Conservation (phyloP, 2,113 vertebrate genomes). For the Hystrix brachyura region DNA sequence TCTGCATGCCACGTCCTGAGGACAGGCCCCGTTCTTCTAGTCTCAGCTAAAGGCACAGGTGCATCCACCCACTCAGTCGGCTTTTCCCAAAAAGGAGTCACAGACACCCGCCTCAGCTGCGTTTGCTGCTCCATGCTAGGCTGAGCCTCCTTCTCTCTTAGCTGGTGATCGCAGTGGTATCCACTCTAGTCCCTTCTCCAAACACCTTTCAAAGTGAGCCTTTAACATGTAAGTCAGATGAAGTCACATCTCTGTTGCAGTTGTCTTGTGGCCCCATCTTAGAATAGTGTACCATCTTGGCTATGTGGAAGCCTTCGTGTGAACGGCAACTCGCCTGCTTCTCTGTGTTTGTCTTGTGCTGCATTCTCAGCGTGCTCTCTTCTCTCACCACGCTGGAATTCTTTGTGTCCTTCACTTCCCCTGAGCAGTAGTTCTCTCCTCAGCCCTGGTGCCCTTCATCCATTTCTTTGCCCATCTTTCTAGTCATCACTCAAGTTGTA, state of each 20-base stretch:
- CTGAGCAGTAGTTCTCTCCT: background rate
- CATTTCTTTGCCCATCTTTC: background rate
- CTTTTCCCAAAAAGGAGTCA: background rate
- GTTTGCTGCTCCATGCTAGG: background rate
- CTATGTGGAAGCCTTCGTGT: fast-evolving
- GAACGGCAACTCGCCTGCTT: background rate
- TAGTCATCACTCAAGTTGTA: background rate
- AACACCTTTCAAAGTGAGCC: background rate
- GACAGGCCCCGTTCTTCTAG: background rate
- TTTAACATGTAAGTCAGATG: background rate
- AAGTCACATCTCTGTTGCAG: background rate
- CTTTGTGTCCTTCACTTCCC: background rate
- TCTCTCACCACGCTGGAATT: background rate
- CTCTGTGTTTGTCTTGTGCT: background rate
- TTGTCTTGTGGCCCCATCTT: background rate
- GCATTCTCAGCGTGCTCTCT: background rate
- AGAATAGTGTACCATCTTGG: background rate
- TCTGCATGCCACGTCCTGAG: background rate
- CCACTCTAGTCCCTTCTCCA: background rate
- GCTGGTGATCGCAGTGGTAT: background rate
- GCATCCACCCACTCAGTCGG: background rate
- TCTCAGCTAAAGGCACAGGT: background rate
- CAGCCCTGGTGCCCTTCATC: background rate
- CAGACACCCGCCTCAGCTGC: no score
- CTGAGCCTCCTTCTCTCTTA: background rate